Evolutionary conservation across 2,797 vertebrate genomes (phyloP).

Genomic region (Peromyscus aztecus): DNA sequence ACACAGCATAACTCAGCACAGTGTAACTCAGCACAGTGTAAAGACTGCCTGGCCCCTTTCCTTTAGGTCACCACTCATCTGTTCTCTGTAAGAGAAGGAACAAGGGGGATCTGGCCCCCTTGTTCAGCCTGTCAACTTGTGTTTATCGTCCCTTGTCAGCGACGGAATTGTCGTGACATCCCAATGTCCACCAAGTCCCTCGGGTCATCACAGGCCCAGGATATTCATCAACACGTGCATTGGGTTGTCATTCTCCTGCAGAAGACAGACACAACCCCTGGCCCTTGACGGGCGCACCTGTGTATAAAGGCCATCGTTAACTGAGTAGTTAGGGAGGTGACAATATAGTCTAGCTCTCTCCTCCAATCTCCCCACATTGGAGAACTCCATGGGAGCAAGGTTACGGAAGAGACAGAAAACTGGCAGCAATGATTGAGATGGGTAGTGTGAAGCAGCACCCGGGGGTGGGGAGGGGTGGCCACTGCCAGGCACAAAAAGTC

Average conservation of each 20-base stretch:
- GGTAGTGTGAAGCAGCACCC: too few relatives aligned
- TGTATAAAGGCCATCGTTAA: too few relatives aligned
- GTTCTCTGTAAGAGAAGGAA: too few relatives aligned
- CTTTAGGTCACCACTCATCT: not conserved
- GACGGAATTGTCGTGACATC: not conserved
- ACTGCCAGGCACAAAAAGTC: not conserved
- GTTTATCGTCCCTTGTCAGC: not conserved
- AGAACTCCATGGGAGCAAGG: not conserved
- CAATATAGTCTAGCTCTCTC: too few relatives aligned
- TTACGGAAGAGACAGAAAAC: not conserved
- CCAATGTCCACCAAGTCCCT: not conserved
- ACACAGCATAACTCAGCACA: too few relatives aligned
- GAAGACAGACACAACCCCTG: not conserved
- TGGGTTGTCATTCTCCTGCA: not conserved
- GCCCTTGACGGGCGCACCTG: not conserved
- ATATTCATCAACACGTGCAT: not conserved
- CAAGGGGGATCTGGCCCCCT: not conserved
- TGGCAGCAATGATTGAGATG: not conserved
- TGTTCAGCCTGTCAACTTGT: not conserved
- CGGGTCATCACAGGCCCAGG: not conserved
- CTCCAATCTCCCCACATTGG: accelerated
- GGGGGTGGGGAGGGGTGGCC: not conserved
- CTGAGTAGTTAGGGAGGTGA: not conserved
- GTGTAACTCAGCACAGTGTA: too few relatives aligned
- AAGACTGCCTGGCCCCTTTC: too few relatives aligned